Percentiles rank a stretch among this genome's conserved stretches.
Evolutionary conservation across 2,113 vertebrate genomes (phyloP).

Genomic region (Macquaria australasica): DNA sequence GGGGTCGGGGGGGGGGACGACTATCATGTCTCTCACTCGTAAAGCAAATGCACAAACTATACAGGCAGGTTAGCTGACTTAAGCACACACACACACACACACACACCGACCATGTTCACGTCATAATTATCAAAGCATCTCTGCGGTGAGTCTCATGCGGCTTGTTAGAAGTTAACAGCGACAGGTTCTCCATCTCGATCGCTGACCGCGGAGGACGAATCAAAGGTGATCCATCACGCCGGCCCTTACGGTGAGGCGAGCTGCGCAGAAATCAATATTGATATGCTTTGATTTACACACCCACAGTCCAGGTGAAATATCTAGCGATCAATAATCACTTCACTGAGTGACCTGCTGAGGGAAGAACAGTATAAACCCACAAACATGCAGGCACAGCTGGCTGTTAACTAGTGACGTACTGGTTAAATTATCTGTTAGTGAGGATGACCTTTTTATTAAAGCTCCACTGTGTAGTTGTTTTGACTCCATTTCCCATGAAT

Average conservation of each 20-base stretch:
- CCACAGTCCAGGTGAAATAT: slow-evolving; percentile 39
- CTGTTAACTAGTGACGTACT: neutral
- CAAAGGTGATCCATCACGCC: slow-evolving; percentile 34
- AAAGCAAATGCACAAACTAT: neutral
- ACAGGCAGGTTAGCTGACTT: neutral
- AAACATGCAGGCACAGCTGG: neutral
- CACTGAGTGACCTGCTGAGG: slow-evolving; percentile 13
- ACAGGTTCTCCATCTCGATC: slow-evolving; percentile 19
- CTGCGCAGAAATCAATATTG: slow-evolving; percentile 32
- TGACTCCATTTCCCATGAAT: neutral
- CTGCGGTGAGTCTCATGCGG: neutral
- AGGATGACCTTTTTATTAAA: neutral
- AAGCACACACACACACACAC: neutral
- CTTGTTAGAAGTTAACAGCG: slow-evolving; percentile 29
- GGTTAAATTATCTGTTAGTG: neutral
- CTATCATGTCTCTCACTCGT: neutral
- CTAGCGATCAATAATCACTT: slow-evolving; percentile 46
- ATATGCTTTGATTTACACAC: slow-evolving; percentile 60
- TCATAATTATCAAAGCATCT: slow-evolving; percentile 10
- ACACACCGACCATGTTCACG: neutral
- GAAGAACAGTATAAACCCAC: neutral
- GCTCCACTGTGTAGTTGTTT: neutral
- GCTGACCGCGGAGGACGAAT: slow-evolving; percentile 21
- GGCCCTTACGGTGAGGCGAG: neutral
- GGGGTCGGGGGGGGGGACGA: no score